Percentiles rank a stretch among this genome's conserved stretches.
phyloP scores from a whole-genome alignment of 2,888 invertebrate species.

The Pristionchus japonicus region DNA sequence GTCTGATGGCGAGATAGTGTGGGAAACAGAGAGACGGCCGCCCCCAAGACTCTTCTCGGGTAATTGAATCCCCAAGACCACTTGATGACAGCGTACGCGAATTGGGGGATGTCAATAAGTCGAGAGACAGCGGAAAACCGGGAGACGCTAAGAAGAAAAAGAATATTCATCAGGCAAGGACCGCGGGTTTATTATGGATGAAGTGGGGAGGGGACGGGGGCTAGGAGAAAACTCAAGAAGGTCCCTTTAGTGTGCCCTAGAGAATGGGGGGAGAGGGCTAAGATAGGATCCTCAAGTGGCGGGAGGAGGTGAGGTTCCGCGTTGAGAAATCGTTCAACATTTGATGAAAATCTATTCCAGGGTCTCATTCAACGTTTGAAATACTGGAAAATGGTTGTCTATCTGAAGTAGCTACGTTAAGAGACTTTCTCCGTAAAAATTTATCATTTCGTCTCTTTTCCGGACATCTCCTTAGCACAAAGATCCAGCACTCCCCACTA shows the following conservation, averaged over 20 bases:
- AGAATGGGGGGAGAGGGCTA: background rate
- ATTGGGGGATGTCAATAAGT: background rate
- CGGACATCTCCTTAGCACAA: too few species aligned
- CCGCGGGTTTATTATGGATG: slow-evolving; percentile 36
- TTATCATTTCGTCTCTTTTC: too few species aligned
- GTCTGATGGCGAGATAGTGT: too few species aligned
- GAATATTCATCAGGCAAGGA: background rate
- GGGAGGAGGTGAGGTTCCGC: background rate
- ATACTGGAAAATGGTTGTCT: too few species aligned
- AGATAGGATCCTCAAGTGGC: background rate
- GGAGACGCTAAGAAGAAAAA: background rate
- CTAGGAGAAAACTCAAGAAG: background rate
- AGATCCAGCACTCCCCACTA: too few species aligned
- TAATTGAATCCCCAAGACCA: background rate
- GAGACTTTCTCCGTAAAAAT: too few species aligned
- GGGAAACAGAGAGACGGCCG: background rate
- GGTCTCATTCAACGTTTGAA: too few species aligned
- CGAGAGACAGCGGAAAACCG: background rate
- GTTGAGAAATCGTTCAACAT: too few species aligned
- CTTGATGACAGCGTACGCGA: background rate
- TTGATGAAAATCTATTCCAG: too few species aligned
- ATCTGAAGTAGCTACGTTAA: too few species aligned
- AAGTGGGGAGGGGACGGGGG: background rate
- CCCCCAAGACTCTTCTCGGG: background rate
- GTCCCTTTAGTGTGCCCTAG: slow-evolving; percentile 1